Base-by-base conservation (phyloP, 2,113 vertebrate species). In the Fulmarus glacialis region DNA sequence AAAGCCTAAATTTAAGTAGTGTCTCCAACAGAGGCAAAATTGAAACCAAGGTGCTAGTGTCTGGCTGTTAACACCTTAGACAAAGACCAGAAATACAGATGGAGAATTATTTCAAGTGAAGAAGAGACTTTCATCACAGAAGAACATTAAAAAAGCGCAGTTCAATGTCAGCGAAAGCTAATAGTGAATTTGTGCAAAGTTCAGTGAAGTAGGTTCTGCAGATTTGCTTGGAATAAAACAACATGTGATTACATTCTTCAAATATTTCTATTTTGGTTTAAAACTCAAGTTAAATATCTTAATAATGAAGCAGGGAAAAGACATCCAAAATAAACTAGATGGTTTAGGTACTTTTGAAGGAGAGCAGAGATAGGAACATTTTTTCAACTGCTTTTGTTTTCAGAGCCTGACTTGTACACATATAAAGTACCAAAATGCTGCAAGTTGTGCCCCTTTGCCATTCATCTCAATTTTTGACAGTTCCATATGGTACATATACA, bases 11-110 rank as follows among this genome's bases (percentile, higher is more conserved):
- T 52, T 40, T 56, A 95, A 91, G 91, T 55, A 63, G 26, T 68
- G 60, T 68, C 73, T 96, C 56, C 50, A 82, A 67, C 64, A 84
- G 64, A 94, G 62, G 40, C 62, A 87, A 88, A 93, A 89, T 50
- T 82, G 91, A 91, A 92, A 97, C 93, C 87, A 96, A 94, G 68
- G 77, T 94, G 77, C 42, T 91, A 42, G 83, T 72, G 53, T 87
- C 81, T 96, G 77, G 52, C 62, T 89, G 72, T 95, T 95, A 96
- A 85, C 89, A 91, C 77, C 83, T 93, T 42, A 64, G 80, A 91
- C 38, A 79, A 85, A 89, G 60, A 77, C 62, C 58, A 94, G 87
- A 82, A 97, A 53, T 60, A 82, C 56, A 90, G 74, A 60, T 94
- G 77, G 47, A 71, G 29, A 50, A 30, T 45, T 93, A 87, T 93